Conservation (phyloP, 2,797 vertebrate species). For the Acrossocheilus wenchowensis region DNA sequence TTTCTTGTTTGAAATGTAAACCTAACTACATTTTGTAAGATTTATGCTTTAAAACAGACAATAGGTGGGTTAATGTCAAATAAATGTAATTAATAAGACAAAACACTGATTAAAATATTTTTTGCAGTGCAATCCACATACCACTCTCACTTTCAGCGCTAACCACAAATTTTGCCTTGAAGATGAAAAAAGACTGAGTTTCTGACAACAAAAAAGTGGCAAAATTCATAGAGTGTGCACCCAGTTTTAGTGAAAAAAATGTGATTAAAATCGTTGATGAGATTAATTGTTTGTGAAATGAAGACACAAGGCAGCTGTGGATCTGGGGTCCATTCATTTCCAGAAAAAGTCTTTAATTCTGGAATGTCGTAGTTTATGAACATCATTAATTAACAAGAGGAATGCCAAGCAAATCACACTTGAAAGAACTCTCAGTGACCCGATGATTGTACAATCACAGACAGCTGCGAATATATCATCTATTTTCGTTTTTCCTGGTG, state of each 20-base stretch:
- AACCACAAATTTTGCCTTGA: not conserved
- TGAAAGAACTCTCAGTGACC: constrained; percentile 34
- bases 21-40: not conserved
- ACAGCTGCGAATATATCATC: constrained; percentile 15
- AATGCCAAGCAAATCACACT: constrained; percentile 16
- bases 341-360: not conserved
- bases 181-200: not conserved
- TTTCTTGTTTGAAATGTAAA: not conserved
- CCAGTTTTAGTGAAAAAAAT: not conserved
- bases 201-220: not conserved
- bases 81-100: not conserved
- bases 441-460: constrained; percentile 39
- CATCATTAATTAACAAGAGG: not conserved
- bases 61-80: not conserved
- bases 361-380: not conserved
- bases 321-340: constrained; percentile 8
- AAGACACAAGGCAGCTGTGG: constrained; percentile 4
- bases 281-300: not conserved
- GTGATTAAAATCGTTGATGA: not conserved
- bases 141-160: not conserved
- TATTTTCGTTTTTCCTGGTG: not conserved
- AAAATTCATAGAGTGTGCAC: not conserved
- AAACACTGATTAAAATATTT: not conserved
- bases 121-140: not conserved
- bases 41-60: not conserved